Conservation (phyloP, 2,113 vertebrate genomes). For the Chauna torquata region DNA sequence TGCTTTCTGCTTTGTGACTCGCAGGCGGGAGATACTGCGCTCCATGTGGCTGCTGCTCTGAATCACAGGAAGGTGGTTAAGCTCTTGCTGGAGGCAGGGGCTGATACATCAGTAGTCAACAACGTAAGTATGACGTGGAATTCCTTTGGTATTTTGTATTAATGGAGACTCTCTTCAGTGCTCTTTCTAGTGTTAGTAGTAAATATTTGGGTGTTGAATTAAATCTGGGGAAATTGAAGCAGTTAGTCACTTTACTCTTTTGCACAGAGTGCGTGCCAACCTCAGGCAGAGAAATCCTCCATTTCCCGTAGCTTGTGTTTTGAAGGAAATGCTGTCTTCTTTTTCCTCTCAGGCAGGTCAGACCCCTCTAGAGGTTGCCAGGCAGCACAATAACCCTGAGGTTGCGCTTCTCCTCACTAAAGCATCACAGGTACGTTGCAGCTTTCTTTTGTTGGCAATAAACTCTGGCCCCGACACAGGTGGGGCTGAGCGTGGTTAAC, state of each 20-base stretch:
- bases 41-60: constrained; percentile 90
- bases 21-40: constrained; percentile 91
- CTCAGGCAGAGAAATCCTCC: background rate
- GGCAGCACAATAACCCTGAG: constrained; percentile 90
- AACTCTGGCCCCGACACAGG: fast-evolving
- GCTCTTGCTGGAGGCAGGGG: constrained; percentile 91
- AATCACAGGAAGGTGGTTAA: constrained; percentile 95
- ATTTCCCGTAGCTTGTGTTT: background rate
- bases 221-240: background rate
- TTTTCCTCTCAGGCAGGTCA: constrained; percentile 83
- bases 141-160: background rate
- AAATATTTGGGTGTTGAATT: background rate
- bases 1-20: constrained; percentile 56
- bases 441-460: background rate
- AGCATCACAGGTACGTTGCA: constrained; percentile 86
- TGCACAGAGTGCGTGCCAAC: background rate
- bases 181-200: background rate
- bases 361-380: constrained; percentile 90
- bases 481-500: background rate
- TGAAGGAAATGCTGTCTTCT: background rate
- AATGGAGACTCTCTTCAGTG: background rate
- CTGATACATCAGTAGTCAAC: constrained; percentile 85
- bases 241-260: background rate
- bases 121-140: constrained; percentile 78
- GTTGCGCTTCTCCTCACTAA: constrained; percentile 93